phyloP scores from a whole-genome alignment of 2,888 invertebrate species.

The Chaitophorus viminalis region DNA sequence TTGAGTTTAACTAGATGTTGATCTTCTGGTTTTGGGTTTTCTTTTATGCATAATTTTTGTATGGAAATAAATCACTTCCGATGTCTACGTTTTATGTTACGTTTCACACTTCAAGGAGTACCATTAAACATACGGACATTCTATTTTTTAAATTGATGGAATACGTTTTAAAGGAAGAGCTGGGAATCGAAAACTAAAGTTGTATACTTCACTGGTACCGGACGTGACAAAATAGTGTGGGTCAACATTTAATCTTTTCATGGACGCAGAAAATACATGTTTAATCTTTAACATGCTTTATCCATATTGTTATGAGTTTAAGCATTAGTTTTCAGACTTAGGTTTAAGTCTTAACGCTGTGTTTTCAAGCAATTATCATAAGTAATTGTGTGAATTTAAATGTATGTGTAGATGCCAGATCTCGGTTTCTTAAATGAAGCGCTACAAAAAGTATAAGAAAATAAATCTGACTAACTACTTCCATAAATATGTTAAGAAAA shows the following conservation, averaged over 20 bases:
- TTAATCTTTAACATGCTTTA: neutral
- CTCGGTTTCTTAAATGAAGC: neutral
- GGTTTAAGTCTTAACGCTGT: neutral
- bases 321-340: neutral
- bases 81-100: neutral
- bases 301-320: neutral
- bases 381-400: neutral
- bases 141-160: neutral
- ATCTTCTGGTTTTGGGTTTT: neutral
- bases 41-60: neutral
- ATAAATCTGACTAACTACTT: neutral
- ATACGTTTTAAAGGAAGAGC: conserved; percentile 8
- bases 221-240: conserved; percentile 10
- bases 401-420: no score
- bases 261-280: neutral
- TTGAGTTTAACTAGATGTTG: no score
- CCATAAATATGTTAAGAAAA: neutral
- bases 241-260: neutral
- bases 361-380: neutral
- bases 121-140: conserved; percentile 15
- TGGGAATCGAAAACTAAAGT: neutral
- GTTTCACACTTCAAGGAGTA: neutral
- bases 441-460: neutral
- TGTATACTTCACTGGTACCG: neutral
- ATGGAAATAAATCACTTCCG: neutral